Base-by-base conservation (phyloP, 2,797 vertebrate species). In the Chaenodraco wilsoni region DNA sequence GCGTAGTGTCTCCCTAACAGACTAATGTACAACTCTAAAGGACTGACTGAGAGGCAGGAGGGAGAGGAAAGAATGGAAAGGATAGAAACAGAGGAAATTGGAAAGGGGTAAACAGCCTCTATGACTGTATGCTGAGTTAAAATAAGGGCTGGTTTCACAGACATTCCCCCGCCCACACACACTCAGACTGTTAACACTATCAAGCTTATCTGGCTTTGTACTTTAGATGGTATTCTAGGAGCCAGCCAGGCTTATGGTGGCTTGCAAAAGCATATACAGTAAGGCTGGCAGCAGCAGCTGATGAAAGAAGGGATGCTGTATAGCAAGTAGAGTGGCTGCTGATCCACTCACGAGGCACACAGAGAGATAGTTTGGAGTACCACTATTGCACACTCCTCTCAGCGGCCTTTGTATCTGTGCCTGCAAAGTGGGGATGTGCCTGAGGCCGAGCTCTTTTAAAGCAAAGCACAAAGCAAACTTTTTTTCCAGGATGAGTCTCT, bases 1-100 rank as follows among this genome's bases (percentile, higher is more conserved):
- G 92, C 92, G 1, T 88, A 84, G 92, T 90, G 93, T 92, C 92
- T 90, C 83, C 84, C 87, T 91, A 90, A 83, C 85, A 91, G 84
- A 90, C 63, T 49, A 60, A 62, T 72, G 74, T 79, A 86, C 85
- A 88, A 64, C 43, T 80, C 85, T 92, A 73, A 81, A 73, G 89
- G 88, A 84, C 84, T 77, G 68, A 78, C 70, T 72, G 64, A 84
- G 61, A 80, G 74, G 75, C 37, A 66, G 72, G 82, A 78, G 31
- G 58, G 65, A 68, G 31, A 51, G 65, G 69, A 69, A 46, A 73
- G 51, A 69, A 74, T 37, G 33, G 77, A 76, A 71, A 66, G 69
- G 65, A 69, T 65, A 45, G 68, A 37, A 80, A 84, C 46, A 21
- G 21, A 69, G 55, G 65, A 69, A 64, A 64, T 19, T 40, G 19